Evolutionary conservation across 92 coral and sea anemone species (phyloP), one percentile per base, ranked within the genome.

Genomic region (Epizoanthus ramosus): DNA sequence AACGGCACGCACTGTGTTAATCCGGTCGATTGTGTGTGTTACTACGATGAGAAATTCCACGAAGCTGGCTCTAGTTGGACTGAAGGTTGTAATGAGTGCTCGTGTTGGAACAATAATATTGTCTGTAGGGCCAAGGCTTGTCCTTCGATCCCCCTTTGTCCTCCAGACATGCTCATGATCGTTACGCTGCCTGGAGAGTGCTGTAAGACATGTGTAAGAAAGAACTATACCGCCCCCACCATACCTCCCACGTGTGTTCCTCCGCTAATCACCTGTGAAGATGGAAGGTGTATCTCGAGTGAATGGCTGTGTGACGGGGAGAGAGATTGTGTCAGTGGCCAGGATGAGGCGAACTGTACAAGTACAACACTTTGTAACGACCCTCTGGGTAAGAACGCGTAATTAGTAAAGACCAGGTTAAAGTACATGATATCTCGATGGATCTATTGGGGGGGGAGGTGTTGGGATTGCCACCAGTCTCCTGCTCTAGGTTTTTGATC

Each of bases 301-400:
- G 68, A 91, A 22, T 94, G 98, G 98, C 39, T 92, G n/a, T 94
- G 98, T 71, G 98, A 94, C 74, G 92, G 92, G 3, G 93, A 90
- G 61, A 59, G 52, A 8, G 98, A 94, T 53, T 94, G 98, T 68
- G 61, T 57, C 24, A 84, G 70, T 35, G 98, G 96, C 31, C 93
- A 90, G 63, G 98, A 94, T 63, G 98, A 94, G 83, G 80, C 57
- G 19, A 94, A 92, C 74, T 94, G 98, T 65, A 84, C 95, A 24
- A 65, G 53, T 14, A 77, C 63, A 39, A 66, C 71, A 23, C 23
- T 75, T 50, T 94, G 98, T 74, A 80, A 73, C 66, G 59, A 86
- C 53, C 86, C 98, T 15, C 92, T 94, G 14, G 98, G 98, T 89
- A 63, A 85, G 92, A 13, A 15, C 10, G 7, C 4, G 45, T 22